Evolutionary conservation across 2,888 invertebrate genomes (phyloP).

Genomic region (Mesorhabditis sp.): DNA sequence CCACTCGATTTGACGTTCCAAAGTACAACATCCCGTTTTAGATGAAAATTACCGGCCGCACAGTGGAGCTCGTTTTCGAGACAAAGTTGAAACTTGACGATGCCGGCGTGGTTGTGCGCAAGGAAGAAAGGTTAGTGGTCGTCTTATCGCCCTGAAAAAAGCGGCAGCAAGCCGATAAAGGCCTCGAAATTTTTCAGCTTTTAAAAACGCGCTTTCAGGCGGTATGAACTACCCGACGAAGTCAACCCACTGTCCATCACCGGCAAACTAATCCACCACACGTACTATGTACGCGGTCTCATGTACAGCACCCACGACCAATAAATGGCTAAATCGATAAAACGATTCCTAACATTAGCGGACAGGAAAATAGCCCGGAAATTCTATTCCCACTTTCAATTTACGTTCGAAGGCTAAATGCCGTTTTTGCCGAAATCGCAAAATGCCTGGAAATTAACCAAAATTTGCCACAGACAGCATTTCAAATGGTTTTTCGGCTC

Average conservation of each 20-base stretch:
- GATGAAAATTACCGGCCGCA: neutral
- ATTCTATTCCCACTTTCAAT: too few species aligned
- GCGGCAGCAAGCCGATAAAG: neutral
- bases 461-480: too few species aligned
- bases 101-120: neutral
- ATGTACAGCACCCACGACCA: neutral
- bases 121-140: neutral
- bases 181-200: too few species aligned
- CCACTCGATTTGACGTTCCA: too few species aligned
- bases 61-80: neutral
- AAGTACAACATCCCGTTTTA: neutral
- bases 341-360: too few species aligned
- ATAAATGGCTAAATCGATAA: neutral
- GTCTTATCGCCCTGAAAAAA: neutral
- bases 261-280: neutral
- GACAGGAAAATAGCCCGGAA: too few species aligned
- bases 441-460: too few species aligned
- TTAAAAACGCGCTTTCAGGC: neutral
- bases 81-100: conserved; percentile 1
- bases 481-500: too few species aligned
- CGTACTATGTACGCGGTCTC: neutral
- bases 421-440: too few species aligned
- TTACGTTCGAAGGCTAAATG: too few species aligned
- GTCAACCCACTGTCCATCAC: neutral
- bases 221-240: neutral